Base-by-base conservation (phyloP, 2,113 vertebrate species). In the Sylvietta virens region DNA sequence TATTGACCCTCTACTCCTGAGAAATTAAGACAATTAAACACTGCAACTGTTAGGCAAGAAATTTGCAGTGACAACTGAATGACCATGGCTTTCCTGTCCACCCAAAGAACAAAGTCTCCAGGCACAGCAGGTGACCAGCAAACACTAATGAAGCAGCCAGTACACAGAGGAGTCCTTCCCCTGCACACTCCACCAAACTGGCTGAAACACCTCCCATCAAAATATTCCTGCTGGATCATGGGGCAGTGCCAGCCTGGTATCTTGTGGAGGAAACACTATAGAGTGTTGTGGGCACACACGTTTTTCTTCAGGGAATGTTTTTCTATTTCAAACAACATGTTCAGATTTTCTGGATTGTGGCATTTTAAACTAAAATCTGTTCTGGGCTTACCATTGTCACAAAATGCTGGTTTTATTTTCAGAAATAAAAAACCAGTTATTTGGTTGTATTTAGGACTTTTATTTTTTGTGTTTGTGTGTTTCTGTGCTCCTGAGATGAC, bases 11-110 rank as follows among this genome's bases (percentile, higher is more conserved):
- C 47, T 37, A 33, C 37, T 66, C 33, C 64, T 9, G 31, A 62
- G 61, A 79, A 94, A 92, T 96, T 86, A 92, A 83, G 76, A 81
- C 61, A 88, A 92, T 88, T 74, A 93, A 93, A 58, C 10, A 30
- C 56, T 48, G 14, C 37, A 93, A 72, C 3, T 14, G 14, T 81
- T 26, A 31, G 42, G 44, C 19, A 71, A 81, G 60, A 93, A 91
- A 94, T 92, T 14, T 90, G 51, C 56, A 35, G 56, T 62, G 80
- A 61, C 67, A 93, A 33, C 35, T 1, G 1, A 66, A 24, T 81
- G 72, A 22, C 30, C 0, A 1, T 61, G 56, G 51, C 50, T 94
- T 90, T 92, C 71, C 88, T 74, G 67, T 84, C 47, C 64, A 51
- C n/a, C 39, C 82, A 71, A 42, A 88, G 74, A 96, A 62, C 82